Percentiles rank a stretch among this genome's conserved stretches.
phyloP scores from a whole-genome alignment of 2,888 invertebrate species.

The Dryobota labecula region DNA sequence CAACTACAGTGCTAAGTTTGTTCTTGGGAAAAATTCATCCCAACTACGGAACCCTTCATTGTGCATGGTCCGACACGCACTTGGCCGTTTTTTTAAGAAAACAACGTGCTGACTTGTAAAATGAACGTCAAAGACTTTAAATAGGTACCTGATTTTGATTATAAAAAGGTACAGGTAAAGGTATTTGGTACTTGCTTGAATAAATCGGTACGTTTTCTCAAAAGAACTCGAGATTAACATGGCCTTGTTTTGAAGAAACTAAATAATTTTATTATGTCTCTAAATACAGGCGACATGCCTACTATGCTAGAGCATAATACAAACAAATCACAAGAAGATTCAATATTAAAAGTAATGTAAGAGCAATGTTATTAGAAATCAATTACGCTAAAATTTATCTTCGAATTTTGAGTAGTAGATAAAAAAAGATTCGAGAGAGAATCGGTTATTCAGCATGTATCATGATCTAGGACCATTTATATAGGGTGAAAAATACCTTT shows the following conservation, averaged over 20 bases:
- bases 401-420: not conserved
- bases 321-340: not conserved
- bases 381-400: not conserved
- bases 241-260: not conserved
- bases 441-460: not conserved
- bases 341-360: not conserved
- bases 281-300: not conserved
- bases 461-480: not conserved
- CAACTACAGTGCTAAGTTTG: too few relatives aligned
- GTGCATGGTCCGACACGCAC: too few relatives aligned
- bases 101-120: not conserved
- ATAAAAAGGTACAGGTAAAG: not conserved
- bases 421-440: too few relatives aligned
- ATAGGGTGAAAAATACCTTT: not conserved
- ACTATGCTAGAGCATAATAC: not conserved
- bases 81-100: not conserved
- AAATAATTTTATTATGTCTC: not conserved
- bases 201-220: slow-evolving; percentile 10
- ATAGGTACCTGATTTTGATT: not conserved
- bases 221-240: not conserved
- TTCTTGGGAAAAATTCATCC: too few relatives aligned
- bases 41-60: too few relatives aligned
- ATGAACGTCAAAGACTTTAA: slow-evolving; percentile 13
- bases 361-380: not conserved
- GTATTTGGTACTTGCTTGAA: not conserved